phyloP scores from a whole-genome alignment of 2,888 invertebrate genomes.

The Rhingia rostrata region DNA sequence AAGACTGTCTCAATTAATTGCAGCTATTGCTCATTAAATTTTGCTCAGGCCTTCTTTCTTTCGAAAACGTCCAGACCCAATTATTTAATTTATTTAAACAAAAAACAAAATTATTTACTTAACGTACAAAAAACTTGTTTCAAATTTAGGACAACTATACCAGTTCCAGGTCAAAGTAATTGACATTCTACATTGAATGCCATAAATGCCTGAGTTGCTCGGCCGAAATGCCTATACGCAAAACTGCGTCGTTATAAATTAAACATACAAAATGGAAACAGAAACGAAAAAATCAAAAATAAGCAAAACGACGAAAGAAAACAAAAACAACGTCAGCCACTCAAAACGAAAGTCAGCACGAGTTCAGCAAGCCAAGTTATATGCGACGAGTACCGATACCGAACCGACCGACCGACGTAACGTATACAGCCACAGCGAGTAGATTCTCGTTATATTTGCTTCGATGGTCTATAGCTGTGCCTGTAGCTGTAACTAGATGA shows the following conservation, averaged over 20 bases:
- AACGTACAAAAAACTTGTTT: neutral
- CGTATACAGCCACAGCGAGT: neutral
- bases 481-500: conserved; percentile 47
- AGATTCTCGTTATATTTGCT: conserved; percentile 57
- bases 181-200: conserved; percentile 57
- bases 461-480: conserved; percentile 30
- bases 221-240: conserved; percentile 60
- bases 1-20: too few species aligned
- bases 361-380: conserved; percentile 72
- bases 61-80: too few species aligned
- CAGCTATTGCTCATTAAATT: too few species aligned
- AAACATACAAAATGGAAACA: conserved; percentile 14
- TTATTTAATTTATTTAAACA: too few species aligned
- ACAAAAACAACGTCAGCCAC: conserved; percentile 58
- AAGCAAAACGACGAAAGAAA: conserved; percentile 36
- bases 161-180: conserved; percentile 61
- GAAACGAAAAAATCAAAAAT: conserved; percentile 15
- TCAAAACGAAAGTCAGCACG: conserved; percentile 73
- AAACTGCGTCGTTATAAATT: conserved; percentile 59
- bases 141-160: conserved; percentile 31
- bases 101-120: too few species aligned
- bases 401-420: neutral
- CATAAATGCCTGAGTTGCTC: conserved; percentile 64
- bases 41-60: too few species aligned
- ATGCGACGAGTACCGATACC: conserved; percentile 27